phyloP scores from a whole-genome alignment of 2,113 vertebrate species.

The Catagonus wagneri region DNA sequence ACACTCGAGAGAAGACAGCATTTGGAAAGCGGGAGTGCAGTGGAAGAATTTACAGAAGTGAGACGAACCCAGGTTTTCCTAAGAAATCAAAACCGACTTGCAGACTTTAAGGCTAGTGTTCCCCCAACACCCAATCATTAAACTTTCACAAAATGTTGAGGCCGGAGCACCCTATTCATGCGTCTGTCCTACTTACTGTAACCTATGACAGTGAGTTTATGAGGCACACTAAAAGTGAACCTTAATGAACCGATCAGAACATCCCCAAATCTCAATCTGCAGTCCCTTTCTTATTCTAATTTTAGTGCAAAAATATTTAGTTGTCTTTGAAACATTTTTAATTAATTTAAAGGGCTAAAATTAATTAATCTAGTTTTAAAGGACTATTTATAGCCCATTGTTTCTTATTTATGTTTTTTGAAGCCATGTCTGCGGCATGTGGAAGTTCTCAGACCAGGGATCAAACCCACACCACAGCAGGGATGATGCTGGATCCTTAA shows the following conservation, averaged over 20 bases:
- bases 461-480: background rate
- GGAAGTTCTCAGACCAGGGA: background rate
- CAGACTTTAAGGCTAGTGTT: background rate
- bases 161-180: too few relatives aligned
- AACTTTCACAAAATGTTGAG: background rate
- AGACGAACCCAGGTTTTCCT: background rate
- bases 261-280: background rate
- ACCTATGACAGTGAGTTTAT: background rate
- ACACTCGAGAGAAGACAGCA: background rate
- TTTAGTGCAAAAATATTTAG: background rate
- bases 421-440: accelerated
- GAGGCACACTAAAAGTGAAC: background rate
- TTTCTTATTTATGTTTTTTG: background rate
- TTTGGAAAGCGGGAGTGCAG: background rate
- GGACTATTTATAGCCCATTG: too few relatives aligned
- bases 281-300: background rate
- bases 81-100: background rate
- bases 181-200: background rate
- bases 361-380: too few relatives aligned
- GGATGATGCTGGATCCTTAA: too few relatives aligned
- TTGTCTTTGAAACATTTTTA: background rate
- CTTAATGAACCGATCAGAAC: background rate
- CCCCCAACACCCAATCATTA: background rate
- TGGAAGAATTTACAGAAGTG: background rate
- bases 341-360: too few relatives aligned